Percentiles rank a stretch among this genome's conserved stretches.
Evolutionary conservation across 2,797 vertebrate species (phyloP).

Genomic region (Phrynocephalus vlangalii): DNA sequence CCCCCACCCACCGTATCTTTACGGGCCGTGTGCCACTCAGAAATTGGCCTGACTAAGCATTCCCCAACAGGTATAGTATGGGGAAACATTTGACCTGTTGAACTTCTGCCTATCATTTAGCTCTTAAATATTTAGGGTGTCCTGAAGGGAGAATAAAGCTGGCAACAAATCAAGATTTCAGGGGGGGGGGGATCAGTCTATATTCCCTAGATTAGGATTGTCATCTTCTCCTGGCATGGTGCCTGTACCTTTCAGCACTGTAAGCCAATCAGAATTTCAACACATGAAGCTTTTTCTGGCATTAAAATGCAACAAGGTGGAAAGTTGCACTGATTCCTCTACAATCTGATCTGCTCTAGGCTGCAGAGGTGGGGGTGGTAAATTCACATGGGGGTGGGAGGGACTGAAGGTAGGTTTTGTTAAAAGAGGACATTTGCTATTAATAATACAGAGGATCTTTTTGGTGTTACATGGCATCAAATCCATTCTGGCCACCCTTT

Average conservation of each 20-base stretch:
- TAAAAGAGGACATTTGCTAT: too few relatives aligned
- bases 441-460: too few relatives aligned
- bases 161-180: not conserved
- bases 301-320: not conserved
- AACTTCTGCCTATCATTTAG: not conserved
- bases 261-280: not conserved
- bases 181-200: not conserved
- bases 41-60: not conserved
- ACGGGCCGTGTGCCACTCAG: not conserved
- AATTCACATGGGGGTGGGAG: too few relatives aligned
- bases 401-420: too few relatives aligned
- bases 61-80: not conserved
- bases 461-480: too few relatives aligned
- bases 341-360: too few relatives aligned
- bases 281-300: not conserved
- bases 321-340: not conserved
- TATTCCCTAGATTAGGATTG: not conserved
- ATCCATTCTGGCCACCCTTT: too few relatives aligned
- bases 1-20: not conserved
- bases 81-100: not conserved
- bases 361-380: too few relatives aligned
- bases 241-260: not conserved
- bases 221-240: not conserved
- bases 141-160: not conserved
- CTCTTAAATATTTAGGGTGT: not conserved